phyloP scores from a whole-genome alignment of 2,888 invertebrate genomes.

The Byasa hedistus region DNA sequence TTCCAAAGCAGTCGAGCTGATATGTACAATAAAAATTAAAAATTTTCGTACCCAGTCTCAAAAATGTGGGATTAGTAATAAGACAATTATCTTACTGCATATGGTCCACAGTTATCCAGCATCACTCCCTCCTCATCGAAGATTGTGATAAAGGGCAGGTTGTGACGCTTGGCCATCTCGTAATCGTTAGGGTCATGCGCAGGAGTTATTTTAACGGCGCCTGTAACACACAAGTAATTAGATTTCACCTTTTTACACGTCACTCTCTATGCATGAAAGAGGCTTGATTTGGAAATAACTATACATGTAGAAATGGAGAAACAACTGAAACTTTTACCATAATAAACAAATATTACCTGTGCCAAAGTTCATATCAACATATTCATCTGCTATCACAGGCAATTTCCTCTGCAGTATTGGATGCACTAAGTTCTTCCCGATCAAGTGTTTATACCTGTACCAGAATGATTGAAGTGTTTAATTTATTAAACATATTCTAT shows the following conservation, averaged over 20 bases:
- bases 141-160: slow-evolving; percentile 91
- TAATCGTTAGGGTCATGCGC: slow-evolving; percentile 99
- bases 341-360: slow-evolving; percentile 76
- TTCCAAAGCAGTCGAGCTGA: no score
- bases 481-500: no score
- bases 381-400: slow-evolving; percentile 94
- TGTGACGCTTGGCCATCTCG: slow-evolving; percentile 94
- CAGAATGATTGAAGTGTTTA: slow-evolving; percentile 7
- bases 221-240: slow-evolving; percentile 67
- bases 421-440: slow-evolving; percentile 91
- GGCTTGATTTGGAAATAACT: no score
- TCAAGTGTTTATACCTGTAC: slow-evolving; percentile 84
- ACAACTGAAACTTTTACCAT: no score
- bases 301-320: no score
- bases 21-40: no score
- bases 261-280: no score
- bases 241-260: no score
- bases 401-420: slow-evolving; percentile 91
- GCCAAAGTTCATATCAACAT: slow-evolving; percentile 97
- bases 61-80: no score
- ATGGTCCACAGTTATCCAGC: slow-evolving; percentile 87
- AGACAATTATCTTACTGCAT: slow-evolving; percentile 76
- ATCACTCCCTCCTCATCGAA: slow-evolving; percentile 95
- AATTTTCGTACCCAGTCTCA: no score
- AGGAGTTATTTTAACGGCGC: slow-evolving; percentile 99